Conservation (phyloP, 2,113 vertebrate species). For the Morone chrysops region DNA sequence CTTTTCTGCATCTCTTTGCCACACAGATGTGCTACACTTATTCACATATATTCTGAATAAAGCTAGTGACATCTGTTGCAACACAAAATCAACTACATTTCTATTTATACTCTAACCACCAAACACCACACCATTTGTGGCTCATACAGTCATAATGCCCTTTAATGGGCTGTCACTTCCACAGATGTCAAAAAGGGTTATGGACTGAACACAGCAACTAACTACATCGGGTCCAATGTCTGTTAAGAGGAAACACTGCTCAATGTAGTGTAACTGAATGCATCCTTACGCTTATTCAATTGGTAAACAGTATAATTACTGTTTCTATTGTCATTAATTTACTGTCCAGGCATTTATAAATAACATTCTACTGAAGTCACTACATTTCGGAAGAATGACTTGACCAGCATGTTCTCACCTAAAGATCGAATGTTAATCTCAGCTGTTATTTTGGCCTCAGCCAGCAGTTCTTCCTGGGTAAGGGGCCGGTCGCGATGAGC, state of each 20-base stretch:
- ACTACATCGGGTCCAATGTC: background rate
- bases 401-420: slow-evolving; percentile 80
- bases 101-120: background rate
- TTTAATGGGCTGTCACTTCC: background rate
- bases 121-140: background rate
- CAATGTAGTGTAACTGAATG: background rate
- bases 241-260: background rate
- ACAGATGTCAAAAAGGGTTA: background rate
- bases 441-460: slow-evolving; percentile 94
- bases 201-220: background rate
- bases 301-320: background rate
- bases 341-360: background rate
- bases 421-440: slow-evolving; percentile 94
- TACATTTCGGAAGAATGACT: background rate
- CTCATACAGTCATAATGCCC: background rate
- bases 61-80: background rate
- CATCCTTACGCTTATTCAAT: background rate
- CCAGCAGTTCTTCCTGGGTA: slow-evolving; percentile 95
- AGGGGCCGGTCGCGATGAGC: slow-evolving; percentile 90
- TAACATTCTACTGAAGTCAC: background rate
- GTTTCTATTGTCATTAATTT: background rate
- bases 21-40: background rate
- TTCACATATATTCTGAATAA: slow-evolving; percentile 4
- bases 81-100: background rate
- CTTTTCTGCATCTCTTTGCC: background rate